Base-by-base conservation (phyloP, 1,140 invertebrate species). In the Leptopilina boulardi region DNA sequence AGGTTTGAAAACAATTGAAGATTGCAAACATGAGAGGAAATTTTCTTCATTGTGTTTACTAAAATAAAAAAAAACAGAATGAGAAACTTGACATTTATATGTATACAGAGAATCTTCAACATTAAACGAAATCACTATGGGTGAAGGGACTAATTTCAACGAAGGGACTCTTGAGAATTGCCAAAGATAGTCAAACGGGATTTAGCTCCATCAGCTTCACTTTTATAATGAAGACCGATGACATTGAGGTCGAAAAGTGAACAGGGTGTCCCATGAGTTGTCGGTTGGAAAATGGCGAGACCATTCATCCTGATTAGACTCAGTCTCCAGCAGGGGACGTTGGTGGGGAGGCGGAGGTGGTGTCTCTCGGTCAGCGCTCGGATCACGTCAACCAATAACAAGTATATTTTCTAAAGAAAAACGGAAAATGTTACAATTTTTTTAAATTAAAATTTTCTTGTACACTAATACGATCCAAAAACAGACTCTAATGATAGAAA, bases 201-300 rank as follows among this genome's bases (percentile, higher is more conserved):
- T 87, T 86, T 83, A 83, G 73, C 47, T 76, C 70, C 59, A 76
- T 77, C 77, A 79, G 73, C 74, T 82, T 80, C 81, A 80, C 82
- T 85, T 87, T 87, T 85, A 83, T 87, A 87, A 87, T 85, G 86
- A 87, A 87, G 86, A 87, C 86, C 85, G 86, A 87, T 87, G 86
- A 87, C 86, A 87, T 75, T 59, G 26, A 66, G 59, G 59, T 66
- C 59, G 59, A 30, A 30, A 34, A 66, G 59, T 23, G 59, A n/a
- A 26, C 59, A 30, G 23, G 26, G 59, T 30, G 59, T 66, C 59
- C 54, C 73, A 82, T 80, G 84, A 86, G 84, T 83, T 79, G 85
- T 84, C 80, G 82, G 82, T 82, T 73, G 76, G 81, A 77, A 86
- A 83, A 85, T 73, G 78, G 80, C 84, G 80, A 86, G 86, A 80